Conservation (phyloP, 2,888 invertebrate species). For the Drosophila anomelani region DNA sequence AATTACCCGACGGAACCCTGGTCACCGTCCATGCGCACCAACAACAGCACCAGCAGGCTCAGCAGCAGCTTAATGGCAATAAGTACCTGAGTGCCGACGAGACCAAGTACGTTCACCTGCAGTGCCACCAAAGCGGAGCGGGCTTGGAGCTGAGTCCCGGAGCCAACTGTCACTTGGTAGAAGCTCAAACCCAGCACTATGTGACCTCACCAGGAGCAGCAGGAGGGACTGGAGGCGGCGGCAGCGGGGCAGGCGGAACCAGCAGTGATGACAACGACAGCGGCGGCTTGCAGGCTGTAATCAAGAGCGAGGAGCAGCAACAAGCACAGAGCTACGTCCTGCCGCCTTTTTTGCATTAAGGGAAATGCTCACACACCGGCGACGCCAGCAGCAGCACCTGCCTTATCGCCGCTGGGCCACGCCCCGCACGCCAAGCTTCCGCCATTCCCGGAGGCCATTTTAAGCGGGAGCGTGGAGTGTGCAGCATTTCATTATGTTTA, state of each 20-base stretch:
- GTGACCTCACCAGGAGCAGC: constrained; percentile 55
- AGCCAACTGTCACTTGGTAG: constrained; percentile 79
- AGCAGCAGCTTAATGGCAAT: constrained; percentile 79
- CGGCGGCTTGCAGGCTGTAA: constrained; percentile 82
- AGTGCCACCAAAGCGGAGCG: constrained; percentile 59
- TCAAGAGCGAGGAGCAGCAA: constrained; percentile 83
- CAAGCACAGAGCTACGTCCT: constrained; percentile 84
- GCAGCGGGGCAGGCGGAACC: constrained; percentile 31
- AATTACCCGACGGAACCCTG: constrained; percentile 58
- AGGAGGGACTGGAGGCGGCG: constrained; percentile 12
- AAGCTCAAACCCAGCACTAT: constrained; percentile 63
- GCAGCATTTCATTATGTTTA: constrained; percentile 63
- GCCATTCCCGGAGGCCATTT: constrained; percentile 73
- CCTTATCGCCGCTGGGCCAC: constrained; percentile 48
- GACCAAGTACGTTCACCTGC: constrained; percentile 82
- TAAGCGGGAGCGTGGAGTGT: constrained; percentile 56
- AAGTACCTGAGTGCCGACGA: constrained; percentile 83
- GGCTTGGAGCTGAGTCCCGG: constrained; percentile 75
- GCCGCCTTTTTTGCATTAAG: constrained; percentile 85
- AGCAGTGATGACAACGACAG: constrained; percentile 77
- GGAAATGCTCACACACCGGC: constrained; percentile 84
- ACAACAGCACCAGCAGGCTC: constrained; percentile 58
- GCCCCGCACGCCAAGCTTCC: constrained; percentile 34
- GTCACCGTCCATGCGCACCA: constrained; percentile 73
- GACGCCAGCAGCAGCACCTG: constrained; percentile 73